Evolutionary conservation across 2,888 invertebrate species (phyloP).

Genomic region (Parnassius glacialis): DNA sequence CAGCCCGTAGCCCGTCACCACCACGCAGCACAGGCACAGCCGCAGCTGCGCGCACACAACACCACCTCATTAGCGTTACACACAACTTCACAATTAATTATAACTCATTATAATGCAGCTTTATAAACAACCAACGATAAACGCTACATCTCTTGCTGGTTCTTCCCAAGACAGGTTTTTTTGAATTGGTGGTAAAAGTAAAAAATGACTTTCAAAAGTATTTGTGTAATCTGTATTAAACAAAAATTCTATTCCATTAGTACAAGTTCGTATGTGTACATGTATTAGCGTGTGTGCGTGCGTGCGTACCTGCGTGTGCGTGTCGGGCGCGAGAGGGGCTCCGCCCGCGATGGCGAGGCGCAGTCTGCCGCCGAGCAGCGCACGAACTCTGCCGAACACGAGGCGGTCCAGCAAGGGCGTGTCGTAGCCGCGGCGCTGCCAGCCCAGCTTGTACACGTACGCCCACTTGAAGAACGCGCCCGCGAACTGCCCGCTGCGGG

Average conservation of each 20-base stretch:
- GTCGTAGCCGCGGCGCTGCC: conserved; percentile 90
- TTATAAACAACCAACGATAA: too few species aligned
- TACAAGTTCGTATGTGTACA: too few species aligned
- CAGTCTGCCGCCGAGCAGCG: conserved; percentile 93
- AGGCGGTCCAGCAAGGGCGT: conserved; percentile 85
- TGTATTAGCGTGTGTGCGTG: neutral
- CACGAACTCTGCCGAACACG: conserved; percentile 77
- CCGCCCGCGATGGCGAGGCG: conserved; percentile 95
- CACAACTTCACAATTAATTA: too few species aligned
- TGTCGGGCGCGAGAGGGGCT: conserved; percentile 96
- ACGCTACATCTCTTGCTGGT: too few species aligned
- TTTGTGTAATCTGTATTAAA: too few species aligned
- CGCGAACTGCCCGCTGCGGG: conserved; percentile 88
- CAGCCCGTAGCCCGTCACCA: conserved; percentile 97
- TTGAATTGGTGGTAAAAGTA: too few species aligned
- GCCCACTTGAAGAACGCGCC: conserved; percentile 96
- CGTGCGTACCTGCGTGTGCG: conserved; percentile 90
- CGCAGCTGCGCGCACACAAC: conserved; percentile 77
- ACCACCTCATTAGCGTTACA: too few species aligned
- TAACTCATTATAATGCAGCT: too few species aligned
- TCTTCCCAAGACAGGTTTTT: too few species aligned
- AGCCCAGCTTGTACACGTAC: conserved; percentile 94
- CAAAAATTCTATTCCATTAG: too few species aligned
- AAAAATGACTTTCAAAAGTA: too few species aligned
- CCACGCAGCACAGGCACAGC: conserved; percentile 93